A percentile compares a stretch with the other conserved stretches of the same genome.
Conservation (phyloP, 1,140 invertebrate species). For the Rhagoletis pomonella region DNA sequence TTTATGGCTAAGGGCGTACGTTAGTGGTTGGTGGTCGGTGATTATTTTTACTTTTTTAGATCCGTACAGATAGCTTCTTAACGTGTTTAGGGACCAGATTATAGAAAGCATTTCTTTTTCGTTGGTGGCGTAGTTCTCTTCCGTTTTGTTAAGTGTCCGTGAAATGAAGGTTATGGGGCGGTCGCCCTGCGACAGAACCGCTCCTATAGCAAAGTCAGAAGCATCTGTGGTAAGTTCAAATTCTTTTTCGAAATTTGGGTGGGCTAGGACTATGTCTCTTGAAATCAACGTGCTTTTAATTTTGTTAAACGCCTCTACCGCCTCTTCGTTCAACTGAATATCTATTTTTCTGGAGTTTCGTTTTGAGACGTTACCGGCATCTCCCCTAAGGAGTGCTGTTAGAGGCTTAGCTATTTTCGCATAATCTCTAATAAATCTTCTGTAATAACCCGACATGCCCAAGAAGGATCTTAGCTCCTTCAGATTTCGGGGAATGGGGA, state of each 20-base stretch:
- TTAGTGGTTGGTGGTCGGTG: neutral
- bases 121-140: slow-evolving; percentile 10
- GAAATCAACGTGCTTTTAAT: too few relatives aligned
- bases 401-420: neutral
- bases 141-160: slow-evolving; percentile 2
- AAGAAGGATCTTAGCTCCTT: neutral
- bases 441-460: neutral
- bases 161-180: slow-evolving; percentile 9
- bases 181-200: neutral
- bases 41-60: too few relatives aligned
- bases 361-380: too few relatives aligned
- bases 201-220: neutral
- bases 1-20: neutral
- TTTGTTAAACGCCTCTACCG: too few relatives aligned
- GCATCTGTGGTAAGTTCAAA: slow-evolving; percentile 22
- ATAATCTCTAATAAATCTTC: neutral
- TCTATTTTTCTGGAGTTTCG: too few relatives aligned
- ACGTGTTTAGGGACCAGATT: neutral
- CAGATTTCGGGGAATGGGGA: neutral
- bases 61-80: too few relatives aligned
- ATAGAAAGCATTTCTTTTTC: slow-evolving; percentile 17
- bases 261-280: too few relatives aligned
- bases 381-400: neutral
- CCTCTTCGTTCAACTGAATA: too few relatives aligned
- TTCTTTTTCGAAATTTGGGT: neutral